Conservation (phyloP, 2,113 vertebrate species). For the Lucifuga dentata region DNA sequence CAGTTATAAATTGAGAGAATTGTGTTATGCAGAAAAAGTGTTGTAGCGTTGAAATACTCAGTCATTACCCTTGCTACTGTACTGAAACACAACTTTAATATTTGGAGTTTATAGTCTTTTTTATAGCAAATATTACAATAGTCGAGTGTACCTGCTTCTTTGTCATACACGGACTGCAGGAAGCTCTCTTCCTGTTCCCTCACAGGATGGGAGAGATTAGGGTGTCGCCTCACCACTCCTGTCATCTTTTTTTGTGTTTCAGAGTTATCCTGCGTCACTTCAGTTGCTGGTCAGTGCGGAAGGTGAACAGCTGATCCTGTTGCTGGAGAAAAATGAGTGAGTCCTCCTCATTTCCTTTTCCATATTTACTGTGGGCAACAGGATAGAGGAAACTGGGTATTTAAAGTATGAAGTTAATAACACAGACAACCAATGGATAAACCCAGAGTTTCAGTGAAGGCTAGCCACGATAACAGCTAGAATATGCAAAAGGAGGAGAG, state of each 20-base stretch:
- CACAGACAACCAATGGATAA: slow-evolving; percentile 35
- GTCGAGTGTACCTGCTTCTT: not conserved
- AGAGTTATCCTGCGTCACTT: slow-evolving; percentile 88
- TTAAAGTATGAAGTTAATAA: slow-evolving; percentile 38
- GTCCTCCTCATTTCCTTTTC: slow-evolving; percentile 41
- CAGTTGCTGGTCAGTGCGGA: slow-evolving; percentile 85
- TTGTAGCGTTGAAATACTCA: slow-evolving; percentile 6
- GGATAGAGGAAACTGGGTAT: slow-evolving; percentile 26
- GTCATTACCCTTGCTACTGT: slow-evolving; percentile 13
- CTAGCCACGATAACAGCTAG: slow-evolving; percentile 11
- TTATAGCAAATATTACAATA: too few relatives aligned
- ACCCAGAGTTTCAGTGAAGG: slow-evolving; percentile 11
- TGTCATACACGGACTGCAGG: slow-evolving; percentile 18
- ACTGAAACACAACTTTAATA: slow-evolving; percentile 6
- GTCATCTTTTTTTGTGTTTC: slow-evolving; percentile 80
- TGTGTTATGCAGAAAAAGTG: not conserved
- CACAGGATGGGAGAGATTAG: slow-evolving; percentile 53
- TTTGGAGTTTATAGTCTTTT: not conserved
- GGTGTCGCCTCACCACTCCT: slow-evolving; percentile 32
- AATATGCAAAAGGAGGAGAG: slow-evolving; percentile 40
- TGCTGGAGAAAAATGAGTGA: slow-evolving; percentile 91
- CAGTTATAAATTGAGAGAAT: too few relatives aligned
- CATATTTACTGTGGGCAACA: not conserved
- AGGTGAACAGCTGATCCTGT: slow-evolving; percentile 84
- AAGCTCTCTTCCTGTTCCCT: slow-evolving; percentile 60